Percentiles rank a stretch among this genome's conserved stretches.
These are phyloP conservation scores for Ferdinandea cuprea DNA, from an alignment of 2,888 invertebrate genomes.

Conservation along the genomic window DNA sequence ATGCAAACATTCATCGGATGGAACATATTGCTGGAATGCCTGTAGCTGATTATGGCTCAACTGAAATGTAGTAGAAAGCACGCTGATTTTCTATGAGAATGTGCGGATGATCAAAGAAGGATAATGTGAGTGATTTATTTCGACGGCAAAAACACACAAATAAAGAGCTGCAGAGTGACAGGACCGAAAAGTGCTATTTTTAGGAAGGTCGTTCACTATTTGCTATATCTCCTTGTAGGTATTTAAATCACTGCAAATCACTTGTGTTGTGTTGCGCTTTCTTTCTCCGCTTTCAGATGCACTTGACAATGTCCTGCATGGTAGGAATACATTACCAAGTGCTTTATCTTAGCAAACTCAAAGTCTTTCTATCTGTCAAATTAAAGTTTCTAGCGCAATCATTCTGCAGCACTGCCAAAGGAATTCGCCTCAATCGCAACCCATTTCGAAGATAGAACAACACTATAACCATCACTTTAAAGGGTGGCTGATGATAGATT, in stretches of 20 bases:
- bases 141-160: not conserved
- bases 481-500: conserved; percentile 51
- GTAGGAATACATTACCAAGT: too few species aligned
- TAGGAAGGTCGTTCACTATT: too few species aligned
- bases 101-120: conserved; percentile 22
- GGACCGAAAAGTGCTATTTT: too few species aligned
- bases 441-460: not conserved
- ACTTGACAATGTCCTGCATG: too few species aligned
- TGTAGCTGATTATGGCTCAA: not conserved
- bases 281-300: too few species aligned
- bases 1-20: conserved; percentile 2
- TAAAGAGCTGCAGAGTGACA: not conserved
- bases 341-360: not conserved
- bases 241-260: too few species aligned
- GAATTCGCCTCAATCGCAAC: conserved; percentile 38
- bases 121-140: conserved; percentile 15
- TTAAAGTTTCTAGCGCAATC: not conserved
- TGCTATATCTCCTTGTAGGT: too few species aligned
- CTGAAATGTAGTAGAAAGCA: conserved; percentile 13
- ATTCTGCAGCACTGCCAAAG: conserved; percentile 3
- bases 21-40: conserved; percentile 14
- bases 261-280: too few species aligned
- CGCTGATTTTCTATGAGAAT: conserved; percentile 22
- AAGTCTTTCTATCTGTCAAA: not conserved
- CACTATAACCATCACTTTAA: conserved; percentile 26